These are phyloP conservation scores for Hipposideros armiger DNA, from an alignment of 2,113 vertebrate genomes.

Conservation along the genomic window DNA sequence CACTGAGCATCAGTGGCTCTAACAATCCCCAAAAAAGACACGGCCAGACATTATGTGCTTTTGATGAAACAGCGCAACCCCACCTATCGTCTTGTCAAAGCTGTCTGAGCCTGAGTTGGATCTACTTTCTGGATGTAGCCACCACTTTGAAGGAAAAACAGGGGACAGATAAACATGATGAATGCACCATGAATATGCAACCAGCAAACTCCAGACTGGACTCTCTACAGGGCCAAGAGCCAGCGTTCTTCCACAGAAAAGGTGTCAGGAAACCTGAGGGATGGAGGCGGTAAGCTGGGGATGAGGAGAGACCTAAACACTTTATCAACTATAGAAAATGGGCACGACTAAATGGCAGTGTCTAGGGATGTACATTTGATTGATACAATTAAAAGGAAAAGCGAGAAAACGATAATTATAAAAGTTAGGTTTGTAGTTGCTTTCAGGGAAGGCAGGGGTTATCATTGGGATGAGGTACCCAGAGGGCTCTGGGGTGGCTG, in stretches of 20 bases:
- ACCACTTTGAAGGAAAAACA: not conserved
- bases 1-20: not conserved
- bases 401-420: not conserved
- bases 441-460: not conserved
- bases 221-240: too few relatives aligned
- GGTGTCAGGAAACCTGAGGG: not conserved
- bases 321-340: not conserved
- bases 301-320: not conserved
- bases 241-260: not conserved
- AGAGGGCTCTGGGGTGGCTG: not conserved
- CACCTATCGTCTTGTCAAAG: not conserved
- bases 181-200: not conserved
- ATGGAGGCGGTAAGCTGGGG: not conserved
- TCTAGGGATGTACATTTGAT: not conserved
- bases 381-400: slow-evolving; percentile 31
- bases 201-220: not conserved
- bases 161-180: not conserved
- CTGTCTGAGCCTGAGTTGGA: not conserved
- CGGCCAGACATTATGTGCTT: not conserved
- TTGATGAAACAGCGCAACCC: not conserved
- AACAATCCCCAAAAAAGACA: not conserved
- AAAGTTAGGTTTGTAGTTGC: not conserved
- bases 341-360: not conserved
- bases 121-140: not conserved
- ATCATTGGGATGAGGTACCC: not conserved